Conservation (phyloP, 92 coral and sea anemone genomes). For the Epizoanthus scotinus region DNA sequence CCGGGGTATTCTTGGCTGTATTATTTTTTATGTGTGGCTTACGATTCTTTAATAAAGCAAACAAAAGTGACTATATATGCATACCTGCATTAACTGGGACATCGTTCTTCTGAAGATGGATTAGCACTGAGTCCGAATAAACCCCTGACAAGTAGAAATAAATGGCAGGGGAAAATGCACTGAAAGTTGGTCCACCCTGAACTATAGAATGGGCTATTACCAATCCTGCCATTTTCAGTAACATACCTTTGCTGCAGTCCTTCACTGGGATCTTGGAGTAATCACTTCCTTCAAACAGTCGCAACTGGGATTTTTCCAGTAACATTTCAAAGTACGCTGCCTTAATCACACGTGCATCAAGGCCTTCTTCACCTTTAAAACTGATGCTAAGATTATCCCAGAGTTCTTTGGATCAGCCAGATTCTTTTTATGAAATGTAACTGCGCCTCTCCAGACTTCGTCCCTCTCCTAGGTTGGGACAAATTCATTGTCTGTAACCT, state of each 20-base stretch:
- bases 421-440: constrained; percentile 54
- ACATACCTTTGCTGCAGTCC: constrained; percentile 60
- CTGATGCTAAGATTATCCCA: constrained; percentile 47
- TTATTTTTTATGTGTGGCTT: background rate
- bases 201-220: constrained; percentile 45
- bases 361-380: constrained; percentile 65
- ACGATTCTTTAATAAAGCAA: background rate
- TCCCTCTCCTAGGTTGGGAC: constrained; percentile 55
- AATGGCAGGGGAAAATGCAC: constrained; percentile 50
- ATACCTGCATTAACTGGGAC: constrained; percentile 62
- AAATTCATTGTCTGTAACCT: constrained; percentile 26
- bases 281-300: constrained; percentile 56
- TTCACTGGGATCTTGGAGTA: constrained; percentile 46
- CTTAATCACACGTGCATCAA: constrained; percentile 64
- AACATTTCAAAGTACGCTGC: constrained; percentile 57
- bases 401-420: constrained; percentile 42
- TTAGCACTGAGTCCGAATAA: constrained; percentile 48
- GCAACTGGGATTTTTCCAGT: constrained; percentile 49
- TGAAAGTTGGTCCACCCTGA: constrained; percentile 55
- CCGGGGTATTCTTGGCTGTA: too few relatives aligned
- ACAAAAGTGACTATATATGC: background rate
- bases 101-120: constrained; percentile 45
- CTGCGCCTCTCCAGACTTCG: constrained; percentile 47
- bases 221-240: constrained; percentile 57
- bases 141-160: constrained; percentile 58